Evolutionary conservation across 2,113 vertebrate species (phyloP).

Genomic region (Hemiprocne comata): DNA sequence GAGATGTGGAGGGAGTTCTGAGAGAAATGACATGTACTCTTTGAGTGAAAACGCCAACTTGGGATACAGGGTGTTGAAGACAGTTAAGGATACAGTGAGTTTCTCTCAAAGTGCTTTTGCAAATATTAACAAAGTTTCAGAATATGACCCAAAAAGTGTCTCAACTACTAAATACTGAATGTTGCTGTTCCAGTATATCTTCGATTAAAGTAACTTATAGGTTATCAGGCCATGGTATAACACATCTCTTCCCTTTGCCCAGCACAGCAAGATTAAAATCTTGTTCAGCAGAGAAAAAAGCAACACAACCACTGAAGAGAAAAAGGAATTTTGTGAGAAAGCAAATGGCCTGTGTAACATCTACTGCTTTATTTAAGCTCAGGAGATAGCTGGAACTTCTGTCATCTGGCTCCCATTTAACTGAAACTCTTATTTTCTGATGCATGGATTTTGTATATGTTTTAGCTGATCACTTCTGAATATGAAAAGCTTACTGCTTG

Average conservation of each 20-base stretch:
- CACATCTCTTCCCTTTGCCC: not conserved
- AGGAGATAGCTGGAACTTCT: not conserved
- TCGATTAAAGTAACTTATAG: not conserved
- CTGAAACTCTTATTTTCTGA: not conserved
- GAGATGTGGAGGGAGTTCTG: not conserved
- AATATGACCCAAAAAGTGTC: not conserved
- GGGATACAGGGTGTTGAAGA: slow-evolving; percentile 39
- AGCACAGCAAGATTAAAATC: not conserved
- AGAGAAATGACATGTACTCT: not conserved
- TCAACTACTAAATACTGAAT: not conserved
- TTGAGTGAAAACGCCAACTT: slow-evolving; percentile 36
- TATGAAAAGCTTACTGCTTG: not conserved
- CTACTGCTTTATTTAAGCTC: not conserved
- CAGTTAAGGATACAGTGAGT: not conserved
- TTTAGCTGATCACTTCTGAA: not conserved
- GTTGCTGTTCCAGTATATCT: not conserved
- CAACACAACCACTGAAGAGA: not conserved
- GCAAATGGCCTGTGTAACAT: not conserved
- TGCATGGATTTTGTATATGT: not conserved
- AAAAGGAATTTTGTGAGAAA: not conserved
- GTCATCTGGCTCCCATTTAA: not conserved
- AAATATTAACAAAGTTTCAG: not conserved
- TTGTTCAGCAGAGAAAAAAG: not conserved
- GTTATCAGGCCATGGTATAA: not conserved
- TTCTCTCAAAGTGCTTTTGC: not conserved